phyloP scores from a whole-genome alignment of 2,797 vertebrate genomes.

The Denticeps clupeoides region DNA sequence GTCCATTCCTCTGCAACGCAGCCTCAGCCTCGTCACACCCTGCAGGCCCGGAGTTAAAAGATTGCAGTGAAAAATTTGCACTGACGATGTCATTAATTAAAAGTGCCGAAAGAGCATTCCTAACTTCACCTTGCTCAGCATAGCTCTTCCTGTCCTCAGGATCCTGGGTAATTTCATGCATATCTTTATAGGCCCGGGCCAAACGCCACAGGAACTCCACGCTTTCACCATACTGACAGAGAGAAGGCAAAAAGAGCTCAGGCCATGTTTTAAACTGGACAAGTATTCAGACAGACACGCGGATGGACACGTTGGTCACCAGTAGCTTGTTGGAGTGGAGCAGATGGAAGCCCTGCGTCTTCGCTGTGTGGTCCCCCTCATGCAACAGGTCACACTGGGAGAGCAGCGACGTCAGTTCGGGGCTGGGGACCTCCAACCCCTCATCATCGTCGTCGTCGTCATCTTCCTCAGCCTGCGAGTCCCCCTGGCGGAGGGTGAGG shows the following conservation, averaged over 20 bases:
- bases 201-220: conserved; percentile 84
- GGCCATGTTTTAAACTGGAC: not conserved
- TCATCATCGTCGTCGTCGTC: conserved; percentile 5
- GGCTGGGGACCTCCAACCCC: conserved; percentile 35
- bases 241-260: not conserved
- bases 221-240: conserved; percentile 61
- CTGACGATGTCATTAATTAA: no score
- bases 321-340: conserved; percentile 69
- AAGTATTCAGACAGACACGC: not conserved
- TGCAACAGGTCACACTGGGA: conserved; percentile 73
- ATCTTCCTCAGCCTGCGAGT: conserved; percentile 58
- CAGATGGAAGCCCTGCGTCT: conserved; percentile 70
- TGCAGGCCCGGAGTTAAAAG: conserved; percentile 24
- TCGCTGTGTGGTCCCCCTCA: conserved; percentile 53
- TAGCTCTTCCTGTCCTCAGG: conserved; percentile 61
- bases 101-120: not conserved
- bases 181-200: conserved; percentile 77
- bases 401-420: conserved; percentile 70
- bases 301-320: conserved; percentile 50
- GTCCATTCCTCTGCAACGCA: conserved; percentile 64
- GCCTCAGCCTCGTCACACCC: conserved; percentile 73
- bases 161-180: conserved; percentile 63
- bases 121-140: conserved; percentile 53
- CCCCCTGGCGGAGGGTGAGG: conserved; percentile 55
- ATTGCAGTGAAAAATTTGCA: no score